Percentiles rank a stretch among this genome's conserved stretches.
Conservation (phyloP, 2,888 invertebrate genomes). For the Chaitophorus viminalis region DNA sequence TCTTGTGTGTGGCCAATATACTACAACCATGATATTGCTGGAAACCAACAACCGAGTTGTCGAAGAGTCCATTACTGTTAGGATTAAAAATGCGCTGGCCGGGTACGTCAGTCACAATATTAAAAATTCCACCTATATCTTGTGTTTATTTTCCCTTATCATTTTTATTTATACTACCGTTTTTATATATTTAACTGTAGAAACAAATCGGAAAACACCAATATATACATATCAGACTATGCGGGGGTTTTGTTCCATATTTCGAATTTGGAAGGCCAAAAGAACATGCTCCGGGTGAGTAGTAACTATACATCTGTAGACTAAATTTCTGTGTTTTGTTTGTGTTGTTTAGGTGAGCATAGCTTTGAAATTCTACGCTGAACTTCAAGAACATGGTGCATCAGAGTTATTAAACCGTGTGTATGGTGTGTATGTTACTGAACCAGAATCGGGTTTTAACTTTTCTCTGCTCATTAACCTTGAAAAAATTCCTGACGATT, state of each 20-base stretch:
- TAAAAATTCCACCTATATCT: too few species aligned
- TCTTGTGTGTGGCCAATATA: neutral
- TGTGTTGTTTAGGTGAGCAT: conserved; percentile 86
- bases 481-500: conserved; percentile 90
- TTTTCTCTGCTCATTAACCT: conserved; percentile 93
- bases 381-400: conserved; percentile 97
- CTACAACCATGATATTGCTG: conserved; percentile 83
- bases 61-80: conserved; percentile 93
- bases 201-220: conserved; percentile 93
- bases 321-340: neutral
- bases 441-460: conserved; percentile 92
- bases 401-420: conserved; percentile 94
- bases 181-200: conserved; percentile 70
- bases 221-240: conserved; percentile 95
- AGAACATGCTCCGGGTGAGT: conserved; percentile 95
- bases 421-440: conserved; percentile 85
- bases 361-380: conserved; percentile 97
- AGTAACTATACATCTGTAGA: too few species aligned
- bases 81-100: conserved; percentile 94
- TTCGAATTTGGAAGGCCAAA: conserved; percentile 95
- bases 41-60: conserved; percentile 99
- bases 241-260: conserved; percentile 99
- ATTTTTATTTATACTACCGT: neutral
- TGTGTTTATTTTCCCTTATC: neutral
- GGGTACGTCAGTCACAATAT: conserved; percentile 77